Evolutionary conservation across 2,797 vertebrate genomes (phyloP).

Genomic region (Xenops minutus): DNA sequence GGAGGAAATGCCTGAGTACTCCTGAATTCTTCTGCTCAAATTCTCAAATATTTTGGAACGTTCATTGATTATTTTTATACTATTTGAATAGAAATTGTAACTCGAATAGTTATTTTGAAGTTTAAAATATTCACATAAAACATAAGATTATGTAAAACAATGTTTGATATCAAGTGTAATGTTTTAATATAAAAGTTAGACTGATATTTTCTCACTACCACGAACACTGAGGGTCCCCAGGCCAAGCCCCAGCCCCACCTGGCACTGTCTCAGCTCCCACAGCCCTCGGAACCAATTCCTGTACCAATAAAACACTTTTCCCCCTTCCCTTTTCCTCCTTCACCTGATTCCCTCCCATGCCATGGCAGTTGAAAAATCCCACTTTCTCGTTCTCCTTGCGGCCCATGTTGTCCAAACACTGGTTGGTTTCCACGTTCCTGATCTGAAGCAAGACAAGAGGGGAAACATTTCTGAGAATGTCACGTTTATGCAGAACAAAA

Average conservation of each 20-base stretch:
- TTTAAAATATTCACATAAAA: not conserved
- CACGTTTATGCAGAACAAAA: not conserved
- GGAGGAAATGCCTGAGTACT: fast-evolving
- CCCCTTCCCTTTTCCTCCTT: not conserved
- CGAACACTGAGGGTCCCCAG: not conserved
- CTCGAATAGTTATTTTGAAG: fast-evolving
- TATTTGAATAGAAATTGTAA: fast-evolving
- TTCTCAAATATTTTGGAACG: fast-evolving
- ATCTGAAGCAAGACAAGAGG: slow-evolving; percentile 78
- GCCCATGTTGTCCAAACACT: slow-evolving; percentile 99
- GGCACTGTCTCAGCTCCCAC: not conserved
- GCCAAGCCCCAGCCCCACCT: not conserved
- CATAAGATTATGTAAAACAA: not conserved
- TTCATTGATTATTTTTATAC: fast-evolving
- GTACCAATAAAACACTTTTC: fast-evolving
- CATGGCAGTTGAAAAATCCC: slow-evolving; percentile 98
- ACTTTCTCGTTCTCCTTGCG: slow-evolving; percentile 98
- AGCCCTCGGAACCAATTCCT: not conserved
- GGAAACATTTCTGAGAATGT: fast-evolving
- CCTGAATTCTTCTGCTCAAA: not conserved
- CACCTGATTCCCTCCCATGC: slow-evolving; percentile 99
- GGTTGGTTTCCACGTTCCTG: slow-evolving; percentile 97
- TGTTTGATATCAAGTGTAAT: not conserved
- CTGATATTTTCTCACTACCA: too few relatives aligned
- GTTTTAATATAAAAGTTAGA: not conserved